These are phyloP conservation scores for Pachyuromys duprasi DNA, from an alignment of 2,797 vertebrate genomes.

Conservation along the genomic window DNA sequence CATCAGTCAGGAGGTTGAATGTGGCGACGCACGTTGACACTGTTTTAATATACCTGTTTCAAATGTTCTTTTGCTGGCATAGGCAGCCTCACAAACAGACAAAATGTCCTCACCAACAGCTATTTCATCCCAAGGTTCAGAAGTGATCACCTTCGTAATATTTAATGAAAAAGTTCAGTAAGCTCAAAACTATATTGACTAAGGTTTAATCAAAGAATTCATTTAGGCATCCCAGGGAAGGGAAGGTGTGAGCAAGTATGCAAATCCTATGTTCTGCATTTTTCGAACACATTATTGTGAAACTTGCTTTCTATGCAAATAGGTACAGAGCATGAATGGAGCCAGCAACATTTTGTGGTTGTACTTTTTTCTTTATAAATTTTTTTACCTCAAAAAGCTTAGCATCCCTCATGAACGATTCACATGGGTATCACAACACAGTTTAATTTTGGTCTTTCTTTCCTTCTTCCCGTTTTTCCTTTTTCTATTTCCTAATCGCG, in stretches of 20 bases:
- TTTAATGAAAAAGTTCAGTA: not conserved
- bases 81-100: accelerated
- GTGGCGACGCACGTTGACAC: not conserved
- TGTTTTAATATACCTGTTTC: not conserved
- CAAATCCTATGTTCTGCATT: not conserved
- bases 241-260: not conserved
- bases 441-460: constrained; percentile 79
- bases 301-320: constrained; percentile 2
- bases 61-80: not conserved
- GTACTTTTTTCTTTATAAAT: not conserved
- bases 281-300: no score
- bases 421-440: not conserved
- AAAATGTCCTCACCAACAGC: not conserved
- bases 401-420: constrained; percentile 46
- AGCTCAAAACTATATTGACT: constrained; percentile 31
- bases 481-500: constrained; percentile 65
- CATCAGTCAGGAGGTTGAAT: not conserved
- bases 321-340: accelerated
- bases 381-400: constrained; percentile 57
- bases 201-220: constrained; percentile 50
- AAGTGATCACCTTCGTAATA: not conserved
- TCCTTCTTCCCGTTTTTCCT: not conserved
- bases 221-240: not conserved
- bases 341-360: not conserved
- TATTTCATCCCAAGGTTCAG: not conserved